Percentiles rank a stretch among this genome's conserved stretches.
These are phyloP conservation scores for Psylliodes chrysocephalus DNA, from an alignment of 2,888 invertebrate genomes.

Conservation along the genomic window DNA sequence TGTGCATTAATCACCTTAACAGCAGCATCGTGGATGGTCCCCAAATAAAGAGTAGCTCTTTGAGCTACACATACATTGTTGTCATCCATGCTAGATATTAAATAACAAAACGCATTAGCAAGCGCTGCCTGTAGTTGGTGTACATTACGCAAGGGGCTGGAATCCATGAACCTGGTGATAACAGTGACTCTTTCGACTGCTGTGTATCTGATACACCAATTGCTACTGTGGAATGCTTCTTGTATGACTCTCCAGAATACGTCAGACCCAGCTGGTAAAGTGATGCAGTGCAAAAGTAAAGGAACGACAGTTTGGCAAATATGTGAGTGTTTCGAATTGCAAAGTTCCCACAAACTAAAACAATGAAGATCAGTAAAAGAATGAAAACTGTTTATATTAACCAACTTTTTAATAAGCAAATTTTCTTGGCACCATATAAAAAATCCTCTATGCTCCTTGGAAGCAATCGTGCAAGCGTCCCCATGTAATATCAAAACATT, in stretches of 20 bases:
- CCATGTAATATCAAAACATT: conserved; percentile 92
- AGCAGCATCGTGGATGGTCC: conserved; percentile 91
- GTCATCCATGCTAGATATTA: conserved; percentile 96
- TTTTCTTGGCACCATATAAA: conserved; percentile 98
- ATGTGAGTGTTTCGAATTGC: conserved; percentile 93
- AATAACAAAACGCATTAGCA: conserved; percentile 96
- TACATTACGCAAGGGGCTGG: conserved; percentile 85
- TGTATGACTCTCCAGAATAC: conserved; percentile 96
- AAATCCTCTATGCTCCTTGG: conserved; percentile 90
- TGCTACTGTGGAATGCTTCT: conserved; percentile 89
- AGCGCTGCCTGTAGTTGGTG: conserved; percentile 89
- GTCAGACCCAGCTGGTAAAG: conserved; percentile 92
- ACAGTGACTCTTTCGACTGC: conserved; percentile 96
- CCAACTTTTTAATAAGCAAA: conserved; percentile 89
- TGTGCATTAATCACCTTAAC: conserved; percentile 85
- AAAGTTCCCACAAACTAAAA: conserved; percentile 88
- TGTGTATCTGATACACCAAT: conserved; percentile 90
- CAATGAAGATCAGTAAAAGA: conserved; percentile 2
- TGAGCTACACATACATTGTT: conserved; percentile 95
- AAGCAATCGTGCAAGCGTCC: conserved; percentile 87
- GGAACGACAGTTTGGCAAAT: conserved; percentile 94
- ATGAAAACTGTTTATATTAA: background rate
- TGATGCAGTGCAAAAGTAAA: conserved; percentile 92
- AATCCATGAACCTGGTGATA: conserved; percentile 92
- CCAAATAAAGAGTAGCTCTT: conserved; percentile 89